phyloP scores from a whole-genome alignment of 2,888 invertebrate genomes.

The Drosophila nr. medialis region DNA sequence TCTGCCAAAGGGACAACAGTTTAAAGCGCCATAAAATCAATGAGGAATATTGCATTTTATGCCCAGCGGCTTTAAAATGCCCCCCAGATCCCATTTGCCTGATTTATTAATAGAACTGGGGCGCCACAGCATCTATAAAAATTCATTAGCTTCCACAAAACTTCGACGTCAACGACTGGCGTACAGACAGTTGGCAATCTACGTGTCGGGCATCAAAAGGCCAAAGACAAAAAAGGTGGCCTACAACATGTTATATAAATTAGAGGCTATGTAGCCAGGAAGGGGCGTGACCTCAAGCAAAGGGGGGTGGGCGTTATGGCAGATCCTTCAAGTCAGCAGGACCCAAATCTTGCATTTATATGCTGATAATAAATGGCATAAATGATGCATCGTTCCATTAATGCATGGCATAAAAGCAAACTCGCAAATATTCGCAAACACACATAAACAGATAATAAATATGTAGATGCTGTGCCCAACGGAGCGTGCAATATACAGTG shows the following conservation, averaged over 20 bases:
- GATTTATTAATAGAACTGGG: constrained; percentile 46
- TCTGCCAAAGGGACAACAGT: constrained; percentile 26
- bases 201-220: constrained; percentile 2
- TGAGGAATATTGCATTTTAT: constrained; percentile 37
- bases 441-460: constrained; percentile 62
- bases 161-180: constrained; percentile 54
- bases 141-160: constrained; percentile 73
- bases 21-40: constrained; percentile 59
- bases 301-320: neutral
- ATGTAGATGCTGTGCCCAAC: constrained; percentile 52
- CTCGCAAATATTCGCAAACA: constrained; percentile 21
- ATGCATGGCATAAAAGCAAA: constrained; percentile 70
- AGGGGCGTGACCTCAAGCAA: constrained; percentile 1
- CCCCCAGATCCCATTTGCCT: constrained; percentile 11
- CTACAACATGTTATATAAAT: constrained; percentile 44
- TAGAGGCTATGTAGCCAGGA: constrained; percentile 26
- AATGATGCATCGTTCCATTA: constrained; percentile 80
- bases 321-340: constrained; percentile 48
- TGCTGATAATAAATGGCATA: constrained; percentile 78
- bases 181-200: constrained; percentile 13
- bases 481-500: constrained; percentile 55
- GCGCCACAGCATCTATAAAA: constrained; percentile 61
- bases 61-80: constrained; percentile 29
- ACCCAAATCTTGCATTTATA: constrained; percentile 75
- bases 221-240: constrained; percentile 44